Base-by-base conservation (phyloP, 1,140 invertebrate genomes). In the Nylanderia fulva region DNA sequence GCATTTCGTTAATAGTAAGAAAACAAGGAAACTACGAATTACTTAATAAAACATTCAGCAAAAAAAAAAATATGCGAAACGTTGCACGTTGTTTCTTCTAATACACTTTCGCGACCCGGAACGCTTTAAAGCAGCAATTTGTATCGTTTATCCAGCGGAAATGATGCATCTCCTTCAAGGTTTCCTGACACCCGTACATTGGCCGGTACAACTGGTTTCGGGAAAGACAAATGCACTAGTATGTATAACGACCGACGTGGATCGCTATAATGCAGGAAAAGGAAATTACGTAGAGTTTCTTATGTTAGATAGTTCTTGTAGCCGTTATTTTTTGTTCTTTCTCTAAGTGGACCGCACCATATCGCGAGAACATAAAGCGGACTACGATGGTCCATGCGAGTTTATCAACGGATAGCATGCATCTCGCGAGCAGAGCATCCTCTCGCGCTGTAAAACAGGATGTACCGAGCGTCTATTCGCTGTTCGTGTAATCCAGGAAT, bases 401-500 rank as follows among this genome's bases (percentile, higher is more conserved):
- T 36, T 86, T 85, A 86, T 86, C 85, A 45, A n/a, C n/a, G 72
- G 83, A 74, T 86, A 60, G 45, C 77, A 66, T 56, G 64, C 39
- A 24, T 82, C 64, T 80, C 75, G 24, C 39, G 74, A 48, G 56
- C 18, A 11, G 39, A 18, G 48, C 2, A 64, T 77, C 75, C 75
- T 66, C 77, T 66, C 66, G 66, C 66, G 36, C 15, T 58, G 36
- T 82, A 82, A 72, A 82, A 72, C 77, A 82, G 77, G 27, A 72
- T 39, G 42, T 84, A 48, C 71, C 29, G 71, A 7, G 39, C 71
- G 69, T 48, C 80, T 76, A 48, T 61, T 76, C 80, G 56, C 71
- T 84, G 58, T 56, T 56, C 64, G 52, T 80, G 64, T 56, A 79
- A 79, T 80, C 33, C 76, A 56, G 21, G 18, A 69, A 80, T 66